Base-by-base conservation (phyloP, 2,797 vertebrate genomes). In the Argyrosomus regius region DNA sequence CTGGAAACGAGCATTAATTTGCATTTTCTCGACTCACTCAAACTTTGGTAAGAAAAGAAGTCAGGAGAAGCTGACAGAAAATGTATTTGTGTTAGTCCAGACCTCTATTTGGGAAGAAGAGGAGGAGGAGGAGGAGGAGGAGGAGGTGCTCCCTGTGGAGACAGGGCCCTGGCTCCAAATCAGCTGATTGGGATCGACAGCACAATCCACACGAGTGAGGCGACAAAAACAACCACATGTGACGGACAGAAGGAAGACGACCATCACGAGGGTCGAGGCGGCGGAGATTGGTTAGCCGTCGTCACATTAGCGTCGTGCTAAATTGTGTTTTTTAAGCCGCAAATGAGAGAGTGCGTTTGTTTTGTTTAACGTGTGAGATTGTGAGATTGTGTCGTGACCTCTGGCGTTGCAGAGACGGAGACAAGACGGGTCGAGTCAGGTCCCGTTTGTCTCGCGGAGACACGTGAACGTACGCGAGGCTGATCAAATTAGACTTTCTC, bases 151-250 rank as follows among this genome's bases (percentile, higher is more conserved):
- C 82, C 84, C 88, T 3, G 53, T 54, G 75, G 89, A 80, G 81
- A 84, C 20, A 3, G 56, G 54, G 69, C 63, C 68, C 48, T 20
- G 22, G 75, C 56, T 88, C 71, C 63, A 83, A 83, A 87, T 82
- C 76, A 78, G 18, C 72, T 86, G 86, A 89, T 83, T 87, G 72
- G 86, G 78, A 75, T 77, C 83, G 83, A 87, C 83, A 87, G 79
- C 83, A 87, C 87, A 68, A 54, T 88, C 85, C 77, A 18, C 87
- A 86, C 91, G 68, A 76, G 81, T 46, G 58, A 72, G 74, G 50
- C 20, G 43, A 41, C 35, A 54, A 41, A 69, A 81, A 71, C 81
- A 57, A 77, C 63, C 39, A 26, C 75, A 50, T 54, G 77, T 78
- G 81, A 80, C 45, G 28, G 63, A 70, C 79, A 58, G 58, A 16